Evolutionary conservation across 1,140 invertebrate species (phyloP).

Genomic region (Neuroterus valhalla): DNA sequence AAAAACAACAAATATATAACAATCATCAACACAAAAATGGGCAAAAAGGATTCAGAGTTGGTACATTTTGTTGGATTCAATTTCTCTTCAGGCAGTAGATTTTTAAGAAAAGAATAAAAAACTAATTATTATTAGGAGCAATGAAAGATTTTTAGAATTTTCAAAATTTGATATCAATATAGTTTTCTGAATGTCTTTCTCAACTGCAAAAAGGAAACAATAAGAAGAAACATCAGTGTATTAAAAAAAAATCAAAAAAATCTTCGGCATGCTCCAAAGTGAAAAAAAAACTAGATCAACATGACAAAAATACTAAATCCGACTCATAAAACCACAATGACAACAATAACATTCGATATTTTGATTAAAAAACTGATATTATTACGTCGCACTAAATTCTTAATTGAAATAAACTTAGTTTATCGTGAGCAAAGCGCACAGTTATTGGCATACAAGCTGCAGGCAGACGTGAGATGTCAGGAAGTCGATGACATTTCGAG

Average conservation of each 20-base stretch:
- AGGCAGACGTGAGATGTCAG: slow-evolving; percentile 29
- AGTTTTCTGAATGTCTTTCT: not conserved
- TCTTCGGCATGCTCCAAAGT: slow-evolving; percentile 28
- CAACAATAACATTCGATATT: not conserved
- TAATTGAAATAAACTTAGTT: slow-evolving; percentile 10
- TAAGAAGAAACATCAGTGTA: not conserved
- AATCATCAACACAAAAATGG: not conserved
- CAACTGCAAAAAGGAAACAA: slow-evolving; percentile 31
- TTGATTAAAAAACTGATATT: slow-evolving; percentile 21
- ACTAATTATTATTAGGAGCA: no score
- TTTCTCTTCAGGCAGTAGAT: not conserved
- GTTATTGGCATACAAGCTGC: slow-evolving; percentile 12
- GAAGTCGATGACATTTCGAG: slow-evolving; percentile 22
- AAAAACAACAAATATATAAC: not conserved
- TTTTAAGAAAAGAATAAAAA: not conserved
- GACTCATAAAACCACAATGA: not conserved
- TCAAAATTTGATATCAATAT: no score
- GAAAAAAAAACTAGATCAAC: not conserved
- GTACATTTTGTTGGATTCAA: not conserved
- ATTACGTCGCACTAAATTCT: slow-evolving; percentile 18
- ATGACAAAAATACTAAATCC: not conserved
- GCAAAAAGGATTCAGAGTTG: not conserved
- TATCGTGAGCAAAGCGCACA: slow-evolving; percentile 24
- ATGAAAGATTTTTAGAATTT: no score
- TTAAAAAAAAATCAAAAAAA: slow-evolving; percentile 21